These are phyloP conservation scores for Drosophila sp. DNA, from an alignment of 1,140 invertebrate genomes.

Conservation along the genomic window DNA sequence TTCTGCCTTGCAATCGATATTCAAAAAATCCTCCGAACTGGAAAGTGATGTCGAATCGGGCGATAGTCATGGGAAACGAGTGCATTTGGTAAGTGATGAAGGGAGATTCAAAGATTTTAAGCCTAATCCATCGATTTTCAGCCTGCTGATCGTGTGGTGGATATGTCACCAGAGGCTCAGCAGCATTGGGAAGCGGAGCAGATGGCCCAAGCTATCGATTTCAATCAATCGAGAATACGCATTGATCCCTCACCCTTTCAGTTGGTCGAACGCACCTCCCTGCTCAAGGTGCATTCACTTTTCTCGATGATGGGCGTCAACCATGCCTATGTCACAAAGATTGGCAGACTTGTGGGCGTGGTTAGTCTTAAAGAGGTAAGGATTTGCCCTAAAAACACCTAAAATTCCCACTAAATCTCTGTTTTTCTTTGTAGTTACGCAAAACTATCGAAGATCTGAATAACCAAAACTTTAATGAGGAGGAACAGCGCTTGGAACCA, in stretches of 20 bases:
- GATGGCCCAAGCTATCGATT: constrained; percentile 92
- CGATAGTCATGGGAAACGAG: constrained; percentile 87
- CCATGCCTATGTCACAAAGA: constrained; percentile 98
- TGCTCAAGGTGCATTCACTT: constrained; percentile 98
- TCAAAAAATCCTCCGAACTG: constrained; percentile 89
- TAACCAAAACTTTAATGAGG: constrained; percentile 86
- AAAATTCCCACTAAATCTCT: not conserved
- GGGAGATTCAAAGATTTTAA: not conserved
- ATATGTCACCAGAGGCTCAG: constrained; percentile 96
- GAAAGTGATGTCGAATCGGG: constrained; percentile 36
- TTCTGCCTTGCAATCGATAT: constrained; percentile 94
- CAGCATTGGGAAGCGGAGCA: constrained; percentile 95
- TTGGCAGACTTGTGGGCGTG: constrained; percentile 96
- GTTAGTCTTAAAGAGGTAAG: constrained; percentile 96
- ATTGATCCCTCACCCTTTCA: constrained; percentile 99
- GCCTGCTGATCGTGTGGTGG: constrained; percentile 94
- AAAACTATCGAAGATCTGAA: constrained; percentile 95
- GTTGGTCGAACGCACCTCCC: constrained; percentile 96
- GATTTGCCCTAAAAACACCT: not conserved
- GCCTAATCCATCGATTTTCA: constrained; percentile 68
- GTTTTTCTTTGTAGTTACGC: constrained; percentile 85
- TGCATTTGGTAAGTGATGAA: constrained; percentile 88
- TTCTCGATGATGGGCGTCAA: constrained; percentile 98
- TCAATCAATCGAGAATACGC: constrained; percentile 86
- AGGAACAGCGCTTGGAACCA: constrained; percentile 53